Evolutionary conservation across 2,797 vertebrate genomes (phyloP), one percentile per base, ranked within the genome.

Genomic region (Anomalospiza imberbis): DNA sequence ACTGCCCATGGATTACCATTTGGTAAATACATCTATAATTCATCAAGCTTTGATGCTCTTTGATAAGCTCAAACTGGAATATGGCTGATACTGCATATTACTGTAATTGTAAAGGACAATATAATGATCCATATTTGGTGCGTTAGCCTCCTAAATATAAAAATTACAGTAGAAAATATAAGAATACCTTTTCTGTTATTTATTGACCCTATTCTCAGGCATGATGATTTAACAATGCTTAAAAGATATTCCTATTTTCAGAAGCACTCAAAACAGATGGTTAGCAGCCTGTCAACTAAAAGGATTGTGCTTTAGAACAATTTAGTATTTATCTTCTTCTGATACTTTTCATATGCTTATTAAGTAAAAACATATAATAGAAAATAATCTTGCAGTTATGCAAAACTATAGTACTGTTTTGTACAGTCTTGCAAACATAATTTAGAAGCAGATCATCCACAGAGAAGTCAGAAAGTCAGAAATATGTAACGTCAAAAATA

Each of bases 381-480:
- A 89, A 89, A 96, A 83, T 15, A 22, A 57, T 73, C 45, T 89
- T 96, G 89, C 25, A 94, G 44, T 88, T 82, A 90, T 34, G 38
- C 61, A 89, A 73, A 75, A 92, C 34, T 54, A n/a, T 17, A 66
- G 57, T 32, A 84, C 89, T 47, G 48, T 88, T 80, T 93, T 81
- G 28, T 82, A 91, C 61, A 88, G 70, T 54, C 85, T 32, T 91
- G 54, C 86, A 95, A 94, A 73, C 40, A 51, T 91, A 72, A 51
- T 88, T 96, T 92, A 91, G 55, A 95, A 95, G 89, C 57, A 83
- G 70, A 95, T 84, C 25, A 77, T 53, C 62, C 38, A 53, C 6
- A 72, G 91, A 79, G 72, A 94, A 89, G 50, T 61, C 50, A 61
- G 91, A 74, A 97, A 96, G 77, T 93, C 80, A 87, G 61, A 91